Evolutionary conservation across 2,113 vertebrate species (phyloP), one percentile per base, ranked within the genome.

Genomic region (Lichenostomus cassidix): DNA sequence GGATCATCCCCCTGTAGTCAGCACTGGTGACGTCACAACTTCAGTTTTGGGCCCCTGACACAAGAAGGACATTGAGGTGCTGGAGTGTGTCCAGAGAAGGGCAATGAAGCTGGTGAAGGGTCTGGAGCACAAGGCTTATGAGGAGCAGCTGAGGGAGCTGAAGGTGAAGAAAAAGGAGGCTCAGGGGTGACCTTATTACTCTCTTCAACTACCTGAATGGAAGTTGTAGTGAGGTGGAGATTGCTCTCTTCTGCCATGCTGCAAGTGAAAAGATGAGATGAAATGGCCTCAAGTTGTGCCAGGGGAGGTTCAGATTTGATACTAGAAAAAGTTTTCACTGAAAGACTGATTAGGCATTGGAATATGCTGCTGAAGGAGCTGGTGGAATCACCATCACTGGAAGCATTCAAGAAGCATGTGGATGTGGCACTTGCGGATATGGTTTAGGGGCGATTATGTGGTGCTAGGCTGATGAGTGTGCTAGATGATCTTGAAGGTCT

Each of bases 41-140:
- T 20, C 28, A n/a, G 11, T 46, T 81, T 44, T 0, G 1, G 19
- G 23, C 6, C 28, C 13, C 28, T 46, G 15, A 20, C 16, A 24
- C 19, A 52, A 46, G 31, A 60, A 53, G 27, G 15, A 21, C 12
- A 39, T 0, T 59, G 77, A 89, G 28, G 19, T 29, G 33, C 12
- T 58, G 33, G 37, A 59, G 28, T 4, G 3, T 6, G 28, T 18
- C n/a, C 29, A 41, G 46, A 68, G 70, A 67, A 75, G 14, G 13
- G 7, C 24, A 82, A 35, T 3, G 3, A n/a, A 15, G 14, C 20
- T 55, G 62, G 11, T 11, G 44, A 41, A 62, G 28, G 24, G 53
- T 41, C 62, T 60, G 69, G 55, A 74, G 28, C 27, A 65, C 33
- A 50, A 44, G 24, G 23, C 21, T 28, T 33, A 37, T 11, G 15